phyloP scores from a whole-genome alignment of 2,797 vertebrate species.

The Adrianichthys oophorus region DNA sequence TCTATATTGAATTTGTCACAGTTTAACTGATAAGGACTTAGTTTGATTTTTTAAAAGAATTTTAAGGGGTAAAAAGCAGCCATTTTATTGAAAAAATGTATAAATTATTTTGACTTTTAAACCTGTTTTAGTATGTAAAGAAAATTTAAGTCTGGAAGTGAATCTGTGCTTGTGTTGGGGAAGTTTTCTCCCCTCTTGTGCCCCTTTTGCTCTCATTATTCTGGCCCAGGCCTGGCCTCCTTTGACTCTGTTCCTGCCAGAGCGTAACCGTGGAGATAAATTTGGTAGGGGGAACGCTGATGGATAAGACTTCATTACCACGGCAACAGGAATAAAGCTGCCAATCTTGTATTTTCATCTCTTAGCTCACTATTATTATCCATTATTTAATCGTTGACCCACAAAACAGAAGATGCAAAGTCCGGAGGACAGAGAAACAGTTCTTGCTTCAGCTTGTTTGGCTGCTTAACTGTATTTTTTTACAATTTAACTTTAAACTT shows the following conservation, averaged over 20 bases:
- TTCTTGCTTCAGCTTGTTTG: too few relatives aligned
- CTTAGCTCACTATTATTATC: conserved; percentile 33
- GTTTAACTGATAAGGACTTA: too few relatives aligned
- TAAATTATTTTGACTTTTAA: too few relatives aligned
- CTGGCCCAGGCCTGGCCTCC: conserved; percentile 25
- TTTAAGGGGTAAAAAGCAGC: too few relatives aligned
- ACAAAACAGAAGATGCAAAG: conserved; percentile 1
- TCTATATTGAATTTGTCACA: too few relatives aligned
- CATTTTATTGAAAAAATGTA: too few relatives aligned
- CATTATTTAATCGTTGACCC: conserved; percentile 15
- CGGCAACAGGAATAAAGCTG: conserved; percentile 51
- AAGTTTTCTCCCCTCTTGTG: conserved; percentile 23
- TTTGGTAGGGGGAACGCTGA: conserved; percentile 40
- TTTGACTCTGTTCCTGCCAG: conserved; percentile 27
- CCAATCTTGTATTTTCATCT: conserved; percentile 26
- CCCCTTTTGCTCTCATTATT: conserved; percentile 46
- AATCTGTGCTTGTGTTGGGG: background rate
- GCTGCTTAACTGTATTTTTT: too few relatives aligned
- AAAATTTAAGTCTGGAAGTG: too few relatives aligned
- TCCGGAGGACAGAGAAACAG: too few relatives aligned
- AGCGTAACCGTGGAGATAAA: conserved; percentile 55
- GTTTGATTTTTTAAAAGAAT: too few relatives aligned
- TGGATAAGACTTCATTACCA: conserved; percentile 42
- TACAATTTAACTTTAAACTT: too few relatives aligned
- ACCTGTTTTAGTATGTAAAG: too few relatives aligned